Percentiles rank a stretch among this genome's conserved stretches.
Evolutionary conservation across 2,113 vertebrate genomes (phyloP).

Genomic region (Prinia subflava): DNA sequence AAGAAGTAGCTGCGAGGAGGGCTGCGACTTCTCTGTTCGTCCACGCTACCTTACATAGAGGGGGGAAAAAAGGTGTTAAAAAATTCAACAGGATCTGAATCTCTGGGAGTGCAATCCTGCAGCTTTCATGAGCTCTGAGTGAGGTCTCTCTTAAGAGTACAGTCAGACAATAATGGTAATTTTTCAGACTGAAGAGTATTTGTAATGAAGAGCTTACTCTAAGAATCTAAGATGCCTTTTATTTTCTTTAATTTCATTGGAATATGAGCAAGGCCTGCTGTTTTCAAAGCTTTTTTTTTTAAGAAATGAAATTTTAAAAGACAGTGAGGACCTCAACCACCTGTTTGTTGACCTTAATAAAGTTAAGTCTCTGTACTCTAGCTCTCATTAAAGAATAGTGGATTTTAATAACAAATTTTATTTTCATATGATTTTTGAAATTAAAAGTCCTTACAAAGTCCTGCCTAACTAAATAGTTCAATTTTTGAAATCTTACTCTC

Average conservation of each 20-base stretch:
- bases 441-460: neutral
- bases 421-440: neutral
- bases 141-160: neutral
- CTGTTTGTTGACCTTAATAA: neutral
- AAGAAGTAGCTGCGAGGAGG: neutral
- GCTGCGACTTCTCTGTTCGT: neutral
- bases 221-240: neutral
- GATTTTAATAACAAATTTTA: neutral
- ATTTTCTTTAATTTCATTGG: neutral
- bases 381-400: neutral
- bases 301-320: neutral
- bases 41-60: accelerated
- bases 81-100: neutral
- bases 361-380: neutral
- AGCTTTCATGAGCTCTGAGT: neutral
- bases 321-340: neutral
- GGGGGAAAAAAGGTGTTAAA: neutral
- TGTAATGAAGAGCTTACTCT: neutral
- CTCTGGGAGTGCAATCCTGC: neutral
- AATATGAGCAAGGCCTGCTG: neutral
- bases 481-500: neutral
- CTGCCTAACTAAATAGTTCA: neutral
- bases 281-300: neutral
- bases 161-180: neutral
- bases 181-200: neutral